These are phyloP conservation scores for Drosophila picticornis DNA, from an alignment of 2,888 invertebrate genomes.

Conservation along the genomic window DNA sequence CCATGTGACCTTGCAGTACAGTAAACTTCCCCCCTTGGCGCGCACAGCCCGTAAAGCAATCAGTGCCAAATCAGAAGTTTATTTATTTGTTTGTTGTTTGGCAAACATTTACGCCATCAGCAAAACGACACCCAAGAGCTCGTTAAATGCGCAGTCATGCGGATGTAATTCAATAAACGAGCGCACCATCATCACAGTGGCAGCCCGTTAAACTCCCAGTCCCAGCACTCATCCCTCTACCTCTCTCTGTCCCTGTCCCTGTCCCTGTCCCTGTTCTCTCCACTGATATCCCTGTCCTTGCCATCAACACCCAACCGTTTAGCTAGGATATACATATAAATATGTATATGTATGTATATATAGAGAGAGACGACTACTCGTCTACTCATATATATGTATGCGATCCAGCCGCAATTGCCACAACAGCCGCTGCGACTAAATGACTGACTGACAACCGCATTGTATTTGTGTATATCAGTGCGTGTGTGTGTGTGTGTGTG, in stretches of 20 bases:
- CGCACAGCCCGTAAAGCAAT: conserved; percentile 65
- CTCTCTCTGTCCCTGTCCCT: conserved; percentile 2
- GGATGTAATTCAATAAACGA: conserved; percentile 84
- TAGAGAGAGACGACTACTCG: conserved; percentile 1
- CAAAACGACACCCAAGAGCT: conserved; percentile 82
- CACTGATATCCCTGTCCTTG: conserved; percentile 23
- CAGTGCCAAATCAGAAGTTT: conserved; percentile 81
- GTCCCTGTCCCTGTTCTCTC: background rate
- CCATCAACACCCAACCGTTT: conserved; percentile 75
- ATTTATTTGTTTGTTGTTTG: conserved; percentile 84
- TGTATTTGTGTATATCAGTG: conserved; percentile 41
- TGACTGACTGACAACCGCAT: conserved; percentile 81
- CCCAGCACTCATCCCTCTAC: background rate
- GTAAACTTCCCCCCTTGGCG: conserved; percentile 1
- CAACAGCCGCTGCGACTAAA: conserved; percentile 77
- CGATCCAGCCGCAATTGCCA: conserved; percentile 70
- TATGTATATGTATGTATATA: background rate
- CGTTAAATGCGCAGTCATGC: conserved; percentile 82
- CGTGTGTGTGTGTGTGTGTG: conserved; percentile 23
- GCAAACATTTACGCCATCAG: conserved; percentile 83
- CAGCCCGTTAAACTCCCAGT: conserved; percentile 8
- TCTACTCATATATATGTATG: conserved; percentile 22
- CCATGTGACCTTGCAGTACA: conserved; percentile 9
- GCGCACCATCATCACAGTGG: conserved; percentile 73
- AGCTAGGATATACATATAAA: conserved; percentile 47